Evolutionary conservation across 1,140 invertebrate genomes (phyloP).

Genomic region (Tribolium castaneum): DNA sequence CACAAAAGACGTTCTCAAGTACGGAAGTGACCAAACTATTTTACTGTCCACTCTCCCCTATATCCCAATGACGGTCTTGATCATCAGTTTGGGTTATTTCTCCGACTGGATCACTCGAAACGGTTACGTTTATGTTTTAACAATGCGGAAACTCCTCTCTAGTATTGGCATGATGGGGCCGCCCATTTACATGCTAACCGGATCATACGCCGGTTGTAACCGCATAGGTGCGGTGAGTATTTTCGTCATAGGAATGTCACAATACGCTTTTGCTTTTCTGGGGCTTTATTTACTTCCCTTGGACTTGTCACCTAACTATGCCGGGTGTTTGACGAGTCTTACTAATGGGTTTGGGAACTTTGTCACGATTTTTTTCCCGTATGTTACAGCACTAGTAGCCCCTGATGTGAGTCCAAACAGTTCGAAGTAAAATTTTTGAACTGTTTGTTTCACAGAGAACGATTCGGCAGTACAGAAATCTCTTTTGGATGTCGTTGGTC

Average conservation of each 20-base stretch:
- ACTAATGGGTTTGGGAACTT: neutral
- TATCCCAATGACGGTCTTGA: too few relatives aligned
- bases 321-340: neutral
- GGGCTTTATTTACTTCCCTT: neutral
- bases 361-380: neutral
- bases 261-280: neutral
- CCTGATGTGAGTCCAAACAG: too few relatives aligned
- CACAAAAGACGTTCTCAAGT: too few relatives aligned
- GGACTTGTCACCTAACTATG: neutral
- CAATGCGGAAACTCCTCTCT: neutral
- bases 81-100: neutral
- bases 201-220: neutral
- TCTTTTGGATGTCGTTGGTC: too few relatives aligned
- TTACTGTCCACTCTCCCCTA: too few relatives aligned
- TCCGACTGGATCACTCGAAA: neutral
- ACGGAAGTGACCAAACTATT: too few relatives aligned
- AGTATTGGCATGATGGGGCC: neutral
- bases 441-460: too few relatives aligned
- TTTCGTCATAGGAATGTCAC: neutral
- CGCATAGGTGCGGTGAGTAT: neutral
- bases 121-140: neutral
- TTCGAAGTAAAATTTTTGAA: too few relatives aligned
- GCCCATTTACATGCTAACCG: neutral
- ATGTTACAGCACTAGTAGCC: neutral
- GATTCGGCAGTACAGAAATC: too few relatives aligned